These are phyloP conservation scores for Petrolisthes cinctipes DNA, from an alignment of 2,888 invertebrate species.

Conservation along the genomic window DNA sequence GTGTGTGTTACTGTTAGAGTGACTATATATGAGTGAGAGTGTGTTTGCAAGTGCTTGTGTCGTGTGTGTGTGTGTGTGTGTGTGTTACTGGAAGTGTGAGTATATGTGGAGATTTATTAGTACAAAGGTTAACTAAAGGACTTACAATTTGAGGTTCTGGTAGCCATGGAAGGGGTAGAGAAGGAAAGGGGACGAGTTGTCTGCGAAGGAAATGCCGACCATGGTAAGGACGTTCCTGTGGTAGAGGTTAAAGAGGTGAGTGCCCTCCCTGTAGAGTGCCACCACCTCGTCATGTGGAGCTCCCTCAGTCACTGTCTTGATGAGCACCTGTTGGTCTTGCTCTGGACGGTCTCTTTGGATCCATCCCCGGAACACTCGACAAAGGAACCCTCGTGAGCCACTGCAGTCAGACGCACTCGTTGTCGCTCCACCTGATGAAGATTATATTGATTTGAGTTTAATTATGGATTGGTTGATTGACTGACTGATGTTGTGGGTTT, in stretches of 20 bases:
- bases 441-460: too few species aligned
- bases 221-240: slow-evolving; percentile 63
- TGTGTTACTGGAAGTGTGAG: too few species aligned
- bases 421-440: slow-evolving; percentile 53
- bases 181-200: slow-evolving; percentile 59
- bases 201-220: slow-evolving; percentile 62
- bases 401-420: slow-evolving; percentile 61
- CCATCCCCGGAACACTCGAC: slow-evolving; percentile 64
- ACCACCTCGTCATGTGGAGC: slow-evolving; percentile 58
- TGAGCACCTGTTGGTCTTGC: slow-evolving; percentile 63
- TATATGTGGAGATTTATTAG: background rate
- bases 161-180: slow-evolving; percentile 64
- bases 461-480: too few species aligned
- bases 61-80: too few species aligned
- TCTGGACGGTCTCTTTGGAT: slow-evolving; percentile 60
- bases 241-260: slow-evolving; percentile 59
- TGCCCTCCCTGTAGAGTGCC: slow-evolving; percentile 59
- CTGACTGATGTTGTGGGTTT: too few species aligned
- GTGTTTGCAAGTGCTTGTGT: too few species aligned
- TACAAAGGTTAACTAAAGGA: background rate
- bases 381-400: slow-evolving; percentile 62
- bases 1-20: too few species aligned
- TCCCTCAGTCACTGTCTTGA: slow-evolving; percentile 62
- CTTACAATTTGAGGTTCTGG: slow-evolving; percentile 61
- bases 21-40: background rate